These are phyloP conservation scores for Lipophrys pholis DNA, from an alignment of 2,113 vertebrate genomes.

Conservation along the genomic window DNA sequence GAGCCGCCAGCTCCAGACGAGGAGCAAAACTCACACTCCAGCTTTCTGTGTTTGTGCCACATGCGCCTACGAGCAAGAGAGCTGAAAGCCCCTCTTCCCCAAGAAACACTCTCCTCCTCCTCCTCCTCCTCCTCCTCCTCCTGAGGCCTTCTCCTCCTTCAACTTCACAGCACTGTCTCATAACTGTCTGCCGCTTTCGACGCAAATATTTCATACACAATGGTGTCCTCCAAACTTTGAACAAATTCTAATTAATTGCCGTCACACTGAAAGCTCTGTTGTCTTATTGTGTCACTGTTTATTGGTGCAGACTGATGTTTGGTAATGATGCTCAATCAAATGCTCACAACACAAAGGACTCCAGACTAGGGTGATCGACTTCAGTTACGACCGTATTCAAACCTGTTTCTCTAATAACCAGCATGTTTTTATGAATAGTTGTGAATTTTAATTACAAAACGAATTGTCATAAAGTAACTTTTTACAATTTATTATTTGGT, in stretches of 20 bases:
- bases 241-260: background rate
- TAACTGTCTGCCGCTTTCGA: background rate
- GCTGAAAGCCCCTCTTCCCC: slow-evolving; percentile 16
- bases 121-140: background rate
- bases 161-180: too few species aligned
- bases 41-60: slow-evolving; percentile 81
- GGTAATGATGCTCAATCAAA: background rate
- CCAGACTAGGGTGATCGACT: too few species aligned
- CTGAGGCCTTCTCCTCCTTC: background rate
- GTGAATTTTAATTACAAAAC: too few species aligned
- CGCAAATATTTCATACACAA: too few species aligned
- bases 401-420: too few species aligned
- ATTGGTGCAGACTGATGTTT: background rate
- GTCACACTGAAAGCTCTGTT: background rate
- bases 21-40: slow-evolving; percentile 76
- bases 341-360: too few species aligned
- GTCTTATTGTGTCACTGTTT: background rate
- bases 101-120: background rate
- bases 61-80: slow-evolving; percentile 66
- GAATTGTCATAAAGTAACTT: too few species aligned
- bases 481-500: too few species aligned
- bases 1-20: slow-evolving; percentile 74
- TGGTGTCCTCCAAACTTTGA: too few species aligned
- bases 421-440: too few species aligned
- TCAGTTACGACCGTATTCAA: too few species aligned